These are phyloP conservation scores for Ophthalmotilapia sp. DNA, from an alignment of 2,113 vertebrate genomes.

Conservation along the genomic window DNA sequence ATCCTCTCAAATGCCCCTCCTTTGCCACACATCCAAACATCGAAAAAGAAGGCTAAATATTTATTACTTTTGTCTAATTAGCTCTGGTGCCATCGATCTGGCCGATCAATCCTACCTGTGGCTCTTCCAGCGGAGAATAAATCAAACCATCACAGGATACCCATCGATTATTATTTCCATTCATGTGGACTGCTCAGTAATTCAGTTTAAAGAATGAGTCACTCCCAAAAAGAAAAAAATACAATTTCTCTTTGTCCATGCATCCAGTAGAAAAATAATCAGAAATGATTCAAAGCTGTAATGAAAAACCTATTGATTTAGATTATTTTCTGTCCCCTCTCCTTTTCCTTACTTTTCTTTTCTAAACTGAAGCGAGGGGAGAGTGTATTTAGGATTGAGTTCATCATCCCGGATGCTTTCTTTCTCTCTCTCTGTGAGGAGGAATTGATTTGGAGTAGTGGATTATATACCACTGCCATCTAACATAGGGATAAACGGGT, in stretches of 20 bases:
- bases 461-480: conserved; percentile 13
- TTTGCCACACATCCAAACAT: not conserved
- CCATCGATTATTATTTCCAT: conserved; percentile 38
- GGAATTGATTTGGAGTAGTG: conserved; percentile 38
- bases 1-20: not conserved
- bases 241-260: conserved; percentile 9
- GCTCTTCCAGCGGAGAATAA: conserved; percentile 7
- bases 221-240: not conserved
- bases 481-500: conserved; percentile 31
- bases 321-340: not conserved
- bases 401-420: conserved; percentile 13
- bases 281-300: conserved; percentile 35
- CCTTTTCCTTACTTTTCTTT: not conserved
- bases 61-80: conserved; percentile 60
- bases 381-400: not conserved
- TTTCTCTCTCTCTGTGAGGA: not conserved
- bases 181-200: conserved; percentile 1
- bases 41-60: conserved; percentile 38
- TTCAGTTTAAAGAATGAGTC: conserved; percentile 25
- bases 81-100: conserved; percentile 29
- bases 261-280: conserved; percentile 27
- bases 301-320: conserved; percentile 56
- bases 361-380: not conserved
- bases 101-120: conserved; percentile 48
- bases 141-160: conserved; percentile 17